Conservation (phyloP, 2,888 invertebrate species). For the Hyposoter didymator region DNA sequence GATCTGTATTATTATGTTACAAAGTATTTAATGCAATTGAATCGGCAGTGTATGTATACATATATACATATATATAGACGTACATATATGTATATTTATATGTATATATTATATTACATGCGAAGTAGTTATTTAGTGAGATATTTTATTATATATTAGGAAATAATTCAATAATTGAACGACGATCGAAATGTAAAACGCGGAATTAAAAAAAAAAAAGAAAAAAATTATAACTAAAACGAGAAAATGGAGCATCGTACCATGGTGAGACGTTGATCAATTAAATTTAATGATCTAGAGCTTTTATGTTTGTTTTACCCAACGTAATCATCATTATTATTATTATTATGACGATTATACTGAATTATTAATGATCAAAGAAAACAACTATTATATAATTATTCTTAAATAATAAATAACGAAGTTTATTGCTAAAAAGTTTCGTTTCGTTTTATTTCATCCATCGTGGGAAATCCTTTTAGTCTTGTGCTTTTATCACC, state of each 20-base stretch:
- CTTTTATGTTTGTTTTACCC: slow-evolving; percentile 74
- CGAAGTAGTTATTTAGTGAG: slow-evolving; percentile 74
- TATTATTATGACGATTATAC: slow-evolving; percentile 71
- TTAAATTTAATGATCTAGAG: slow-evolving; percentile 73
- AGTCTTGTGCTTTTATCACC: background rate
- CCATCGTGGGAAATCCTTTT: background rate
- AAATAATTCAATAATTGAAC: slow-evolving; percentile 74
- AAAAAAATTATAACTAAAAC: background rate
- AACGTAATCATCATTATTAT: slow-evolving; percentile 46
- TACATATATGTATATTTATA: slow-evolving; percentile 35
- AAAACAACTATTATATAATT: slow-evolving; percentile 77
- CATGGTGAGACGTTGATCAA: slow-evolving; percentile 54
- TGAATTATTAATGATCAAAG: slow-evolving; percentile 58
- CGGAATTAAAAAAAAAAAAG: background rate
- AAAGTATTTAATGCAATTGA: slow-evolving; percentile 62
- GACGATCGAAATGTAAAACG: slow-evolving; percentile 35
- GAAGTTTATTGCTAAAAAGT: slow-evolving; percentile 75
- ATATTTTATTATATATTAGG: slow-evolving; percentile 76
- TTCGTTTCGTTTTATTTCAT: slow-evolving; percentile 8
- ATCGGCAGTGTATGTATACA: slow-evolving; percentile 71
- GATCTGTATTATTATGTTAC: slow-evolving; percentile 62
- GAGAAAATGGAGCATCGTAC: slow-evolving; percentile 4
- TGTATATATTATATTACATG: slow-evolving; percentile 61
- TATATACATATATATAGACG: slow-evolving; percentile 57
- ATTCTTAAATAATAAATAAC: slow-evolving; percentile 79